These are phyloP conservation scores for Prunella fulvescens DNA, from an alignment of 2,113 vertebrate genomes.

Conservation along the genomic window DNA sequence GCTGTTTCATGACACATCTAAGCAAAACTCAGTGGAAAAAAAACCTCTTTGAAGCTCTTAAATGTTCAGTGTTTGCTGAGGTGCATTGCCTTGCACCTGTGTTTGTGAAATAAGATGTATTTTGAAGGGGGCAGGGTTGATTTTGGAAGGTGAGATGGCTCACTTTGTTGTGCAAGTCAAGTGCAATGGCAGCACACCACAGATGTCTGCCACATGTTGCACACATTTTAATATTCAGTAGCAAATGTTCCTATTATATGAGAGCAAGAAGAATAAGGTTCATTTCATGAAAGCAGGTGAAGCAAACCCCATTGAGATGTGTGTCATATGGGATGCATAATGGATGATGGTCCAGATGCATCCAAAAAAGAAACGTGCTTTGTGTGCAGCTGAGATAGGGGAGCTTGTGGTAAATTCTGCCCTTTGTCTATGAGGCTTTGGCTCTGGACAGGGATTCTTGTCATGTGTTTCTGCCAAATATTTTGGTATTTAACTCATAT, in stretches of 20 bases:
- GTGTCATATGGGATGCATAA: conserved; percentile 43
- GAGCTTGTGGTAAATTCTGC: conserved; percentile 34
- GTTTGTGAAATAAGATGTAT: conserved; percentile 15
- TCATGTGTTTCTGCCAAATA: conserved; percentile 54
- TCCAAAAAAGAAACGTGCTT: conserved; percentile 25
- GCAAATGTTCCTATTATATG: conserved; percentile 23
- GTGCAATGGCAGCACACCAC: conserved; percentile 31
- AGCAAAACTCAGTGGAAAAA: not conserved
- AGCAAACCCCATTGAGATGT: not conserved
- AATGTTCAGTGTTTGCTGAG: not conserved
- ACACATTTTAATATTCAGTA: conserved; percentile 49
- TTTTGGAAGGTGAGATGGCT: conserved; percentile 52
- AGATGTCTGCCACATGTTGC: conserved; percentile 61
- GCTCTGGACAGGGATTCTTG: conserved; percentile 50
- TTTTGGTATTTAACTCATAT: conserved; percentile 36
- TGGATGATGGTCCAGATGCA: conserved; percentile 18
- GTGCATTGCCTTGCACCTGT: conserved; percentile 16
- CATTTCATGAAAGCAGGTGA: conserved; percentile 54
- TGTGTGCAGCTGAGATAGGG: conserved; percentile 32
- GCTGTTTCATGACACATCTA: not conserved
- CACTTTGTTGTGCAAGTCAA: conserved; percentile 43
- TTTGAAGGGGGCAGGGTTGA: not conserved
- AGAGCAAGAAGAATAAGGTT: conserved; percentile 53
- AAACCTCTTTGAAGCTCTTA: conserved; percentile 30
- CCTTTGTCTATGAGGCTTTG: conserved; percentile 56